Conservation (phyloP, 2,113 vertebrate species). For the Xiphophorus hellerii region DNA sequence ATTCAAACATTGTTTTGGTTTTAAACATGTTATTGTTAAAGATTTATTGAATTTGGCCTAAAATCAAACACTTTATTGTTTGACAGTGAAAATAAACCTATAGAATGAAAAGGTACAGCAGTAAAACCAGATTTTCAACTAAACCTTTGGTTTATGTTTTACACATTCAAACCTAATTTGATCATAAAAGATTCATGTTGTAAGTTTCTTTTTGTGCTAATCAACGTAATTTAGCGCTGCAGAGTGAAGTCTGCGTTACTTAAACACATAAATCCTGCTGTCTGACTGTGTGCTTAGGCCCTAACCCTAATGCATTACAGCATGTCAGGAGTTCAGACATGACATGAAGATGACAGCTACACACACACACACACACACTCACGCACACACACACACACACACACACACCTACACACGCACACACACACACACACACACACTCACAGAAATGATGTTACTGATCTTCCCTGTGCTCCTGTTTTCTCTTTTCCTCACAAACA, state of each 20-base stretch:
- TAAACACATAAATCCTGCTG: not conserved
- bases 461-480: conserved; percentile 16
- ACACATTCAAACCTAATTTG: not conserved
- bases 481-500: conserved; percentile 3
- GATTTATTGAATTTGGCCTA: too few species aligned
- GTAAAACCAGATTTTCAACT: too few species aligned
- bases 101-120: too few species aligned
- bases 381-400: conserved; percentile 1
- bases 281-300: not conserved
- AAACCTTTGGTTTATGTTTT: not conserved
- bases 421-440: not conserved
- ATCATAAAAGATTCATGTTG: too few species aligned
- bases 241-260: not conserved
- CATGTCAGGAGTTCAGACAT: conserved; percentile 17
- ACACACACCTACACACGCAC: conserved; percentile 1
- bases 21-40: too few species aligned
- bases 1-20: too few species aligned
- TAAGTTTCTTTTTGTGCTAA: not conserved
- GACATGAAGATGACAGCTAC: conserved; percentile 34
- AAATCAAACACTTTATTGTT: too few species aligned
- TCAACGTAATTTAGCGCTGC: not conserved
- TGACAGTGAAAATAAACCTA: too few species aligned
- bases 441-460: not conserved
- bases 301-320: conserved; percentile 5
- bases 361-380: not conserved